Percentiles rank a stretch among this genome's conserved stretches.
These are phyloP conservation scores for Scaptomyza montana DNA, from an alignment of 1,140 invertebrate species.

Conservation along the genomic window DNA sequence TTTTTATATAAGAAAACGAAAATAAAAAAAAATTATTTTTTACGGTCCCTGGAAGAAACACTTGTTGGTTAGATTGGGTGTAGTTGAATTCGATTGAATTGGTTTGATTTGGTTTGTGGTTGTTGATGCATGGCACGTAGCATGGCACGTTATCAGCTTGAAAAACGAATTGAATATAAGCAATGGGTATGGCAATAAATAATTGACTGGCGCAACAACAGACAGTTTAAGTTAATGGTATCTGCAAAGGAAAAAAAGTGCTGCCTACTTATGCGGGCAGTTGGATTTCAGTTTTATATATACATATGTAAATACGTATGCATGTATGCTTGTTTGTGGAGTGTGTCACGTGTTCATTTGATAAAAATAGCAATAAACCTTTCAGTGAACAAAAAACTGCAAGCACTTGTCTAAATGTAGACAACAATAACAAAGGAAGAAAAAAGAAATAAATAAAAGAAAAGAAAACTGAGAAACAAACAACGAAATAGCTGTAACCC, in stretches of 20 bases:
- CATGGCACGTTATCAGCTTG: constrained; percentile 49
- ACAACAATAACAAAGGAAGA: constrained; percentile 16
- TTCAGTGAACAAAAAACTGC: constrained; percentile 47
- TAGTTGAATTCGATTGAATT: neutral
- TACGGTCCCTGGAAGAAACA: constrained; percentile 15
- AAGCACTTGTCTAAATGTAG: constrained; percentile 34
- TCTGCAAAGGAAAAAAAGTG: constrained; percentile 32
- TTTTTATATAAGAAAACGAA: no score
- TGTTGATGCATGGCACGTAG: constrained; percentile 28
- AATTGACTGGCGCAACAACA: constrained; percentile 11
- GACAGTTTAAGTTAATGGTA: constrained; percentile 3
- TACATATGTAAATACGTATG: no score
- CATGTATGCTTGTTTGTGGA: constrained; percentile 3
- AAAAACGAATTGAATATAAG: constrained; percentile 68
- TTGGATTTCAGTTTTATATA: constrained; percentile 9
- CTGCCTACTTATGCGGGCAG: constrained; percentile 52
- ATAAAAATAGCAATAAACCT: constrained; percentile 63
- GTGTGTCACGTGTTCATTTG: constrained; percentile 13
- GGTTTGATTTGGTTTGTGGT: constrained; percentile 12
- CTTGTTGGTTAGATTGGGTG: constrained; percentile 34
- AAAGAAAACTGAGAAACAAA: constrained; percentile 20
- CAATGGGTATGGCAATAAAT: constrained; percentile 37
- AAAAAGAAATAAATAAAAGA: constrained; percentile 10
- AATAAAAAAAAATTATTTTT: no score
- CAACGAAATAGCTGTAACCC: constrained; percentile 21